Conservation (phyloP, 2,888 invertebrate species). For the Ceratothoa steindachneri region DNA sequence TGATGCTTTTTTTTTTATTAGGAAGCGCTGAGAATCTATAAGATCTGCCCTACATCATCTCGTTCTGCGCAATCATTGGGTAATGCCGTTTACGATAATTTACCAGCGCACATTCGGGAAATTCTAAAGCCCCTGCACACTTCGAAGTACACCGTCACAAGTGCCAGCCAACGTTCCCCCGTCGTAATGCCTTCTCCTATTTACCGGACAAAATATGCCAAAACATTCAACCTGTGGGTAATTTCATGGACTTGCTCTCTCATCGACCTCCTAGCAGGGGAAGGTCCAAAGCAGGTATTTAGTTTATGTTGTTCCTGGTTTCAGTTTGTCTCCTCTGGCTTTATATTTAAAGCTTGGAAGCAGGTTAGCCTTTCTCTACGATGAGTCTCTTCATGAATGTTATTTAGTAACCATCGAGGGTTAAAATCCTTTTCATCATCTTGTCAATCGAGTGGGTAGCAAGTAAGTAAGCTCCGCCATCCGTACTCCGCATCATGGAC, state of each 20-base stretch:
- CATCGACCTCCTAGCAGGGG: slow-evolving; percentile 46
- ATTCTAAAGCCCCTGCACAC: slow-evolving; percentile 40
- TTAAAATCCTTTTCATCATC: no score
- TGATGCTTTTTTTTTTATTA: neutral
- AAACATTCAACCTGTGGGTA: slow-evolving; percentile 49
- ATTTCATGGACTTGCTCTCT: slow-evolving; percentile 49
- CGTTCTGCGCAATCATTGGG: slow-evolving; percentile 22
- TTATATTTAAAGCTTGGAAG: no score
- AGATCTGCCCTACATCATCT: slow-evolving; percentile 19
- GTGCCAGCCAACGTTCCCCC: slow-evolving; percentile 15
- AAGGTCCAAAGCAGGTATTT: slow-evolving; percentile 32
- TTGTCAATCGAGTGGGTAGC: no score
- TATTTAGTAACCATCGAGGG: no score
- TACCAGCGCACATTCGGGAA: slow-evolving; percentile 38
- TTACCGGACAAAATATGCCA: slow-evolving; percentile 47
- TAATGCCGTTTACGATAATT: slow-evolving; percentile 21
- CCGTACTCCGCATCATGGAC: no score
- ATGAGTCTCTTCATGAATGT: no score
- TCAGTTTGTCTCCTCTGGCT: no score
- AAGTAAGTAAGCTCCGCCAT: no score
- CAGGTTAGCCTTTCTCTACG: no score
- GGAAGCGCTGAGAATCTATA: slow-evolving; percentile 41
- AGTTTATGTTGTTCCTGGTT: no score
- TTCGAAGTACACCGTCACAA: slow-evolving; percentile 41
- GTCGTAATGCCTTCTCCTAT: slow-evolving; percentile 45